Percentiles rank a stretch among this genome's conserved stretches.
Conservation (phyloP, 2,888 invertebrate species). For the Clitarchus hookeri region DNA sequence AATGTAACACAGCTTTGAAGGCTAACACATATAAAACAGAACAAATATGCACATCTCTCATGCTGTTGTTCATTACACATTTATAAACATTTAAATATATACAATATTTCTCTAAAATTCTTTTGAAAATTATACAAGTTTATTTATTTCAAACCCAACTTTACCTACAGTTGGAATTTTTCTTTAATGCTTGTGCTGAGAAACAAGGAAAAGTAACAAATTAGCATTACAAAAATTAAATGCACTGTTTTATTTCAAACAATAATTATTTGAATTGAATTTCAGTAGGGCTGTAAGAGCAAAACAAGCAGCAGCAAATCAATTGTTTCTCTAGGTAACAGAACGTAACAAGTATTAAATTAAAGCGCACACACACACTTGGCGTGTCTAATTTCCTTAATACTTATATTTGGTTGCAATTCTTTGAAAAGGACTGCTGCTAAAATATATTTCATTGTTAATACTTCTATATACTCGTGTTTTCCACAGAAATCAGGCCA, state of each 20-base stretch:
- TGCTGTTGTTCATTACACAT: neutral
- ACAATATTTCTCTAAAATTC: slow-evolving; percentile 2
- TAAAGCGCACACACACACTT: slow-evolving; percentile 5
- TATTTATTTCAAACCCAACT: neutral
- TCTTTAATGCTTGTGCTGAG: neutral
- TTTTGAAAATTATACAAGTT: slow-evolving; percentile 14
- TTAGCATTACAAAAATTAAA: neutral
- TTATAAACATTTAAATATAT: slow-evolving; percentile 14
- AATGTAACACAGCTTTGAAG: neutral
- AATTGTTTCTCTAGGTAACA: slow-evolving; percentile 16
- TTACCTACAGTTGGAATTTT: neutral
- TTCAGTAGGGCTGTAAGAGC: neutral
- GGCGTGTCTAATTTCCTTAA: neutral
- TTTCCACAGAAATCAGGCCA: slow-evolving; percentile 35
- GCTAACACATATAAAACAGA: neutral
- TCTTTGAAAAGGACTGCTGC: slow-evolving; percentile 36
- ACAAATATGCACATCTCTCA: neutral
- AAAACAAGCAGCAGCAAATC: slow-evolving; percentile 7
- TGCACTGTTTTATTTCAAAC: neutral
- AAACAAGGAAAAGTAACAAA: neutral
- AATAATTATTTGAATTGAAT: neutral
- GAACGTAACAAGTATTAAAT: slow-evolving; percentile 11
- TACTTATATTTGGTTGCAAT: slow-evolving; percentile 34
- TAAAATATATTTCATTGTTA: slow-evolving; percentile 38
- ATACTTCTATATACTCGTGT: slow-evolving; percentile 34